phyloP scores from a whole-genome alignment of 1,140 invertebrate genomes.

The Caenorhabditis brenneri region DNA sequence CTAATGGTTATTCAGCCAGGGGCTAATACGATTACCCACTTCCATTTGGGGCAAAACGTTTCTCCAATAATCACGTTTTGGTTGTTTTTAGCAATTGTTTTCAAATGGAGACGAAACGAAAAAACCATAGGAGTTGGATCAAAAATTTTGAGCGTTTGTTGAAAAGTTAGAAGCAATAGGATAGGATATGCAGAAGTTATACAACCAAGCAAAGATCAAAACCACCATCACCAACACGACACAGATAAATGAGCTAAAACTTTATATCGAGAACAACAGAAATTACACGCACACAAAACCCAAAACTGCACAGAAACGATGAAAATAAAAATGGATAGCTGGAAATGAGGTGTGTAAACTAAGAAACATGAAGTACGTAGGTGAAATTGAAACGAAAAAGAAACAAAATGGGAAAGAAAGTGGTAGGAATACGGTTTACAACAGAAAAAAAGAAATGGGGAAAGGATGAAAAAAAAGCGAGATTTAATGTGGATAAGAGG shows the following conservation, averaged over 20 bases:
- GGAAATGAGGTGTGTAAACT: neutral
- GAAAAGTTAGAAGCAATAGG: neutral
- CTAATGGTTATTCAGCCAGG: neutral
- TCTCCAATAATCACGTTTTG: neutral
- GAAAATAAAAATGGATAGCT: neutral
- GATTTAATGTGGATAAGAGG: neutral
- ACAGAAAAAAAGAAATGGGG: neutral
- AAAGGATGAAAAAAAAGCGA: neutral
- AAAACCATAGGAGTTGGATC: no score
- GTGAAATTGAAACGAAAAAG: no score
- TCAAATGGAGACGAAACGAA: neutral
- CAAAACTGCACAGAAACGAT: neutral
- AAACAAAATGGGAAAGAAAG: neutral
- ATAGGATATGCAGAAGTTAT: neutral
- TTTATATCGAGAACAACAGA: neutral
- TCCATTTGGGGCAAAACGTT: neutral
- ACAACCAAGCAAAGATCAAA: neutral
- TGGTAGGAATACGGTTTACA: neutral
- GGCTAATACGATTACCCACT: conserved; percentile 26
- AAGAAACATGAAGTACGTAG: neutral
- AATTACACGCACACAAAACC: neutral
- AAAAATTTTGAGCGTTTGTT: no score
- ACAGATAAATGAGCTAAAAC: neutral
- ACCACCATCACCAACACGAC: neutral
- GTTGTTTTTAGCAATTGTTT: neutral